phyloP scores from a whole-genome alignment of 2,797 vertebrate species.

The Rhincodon typus region DNA sequence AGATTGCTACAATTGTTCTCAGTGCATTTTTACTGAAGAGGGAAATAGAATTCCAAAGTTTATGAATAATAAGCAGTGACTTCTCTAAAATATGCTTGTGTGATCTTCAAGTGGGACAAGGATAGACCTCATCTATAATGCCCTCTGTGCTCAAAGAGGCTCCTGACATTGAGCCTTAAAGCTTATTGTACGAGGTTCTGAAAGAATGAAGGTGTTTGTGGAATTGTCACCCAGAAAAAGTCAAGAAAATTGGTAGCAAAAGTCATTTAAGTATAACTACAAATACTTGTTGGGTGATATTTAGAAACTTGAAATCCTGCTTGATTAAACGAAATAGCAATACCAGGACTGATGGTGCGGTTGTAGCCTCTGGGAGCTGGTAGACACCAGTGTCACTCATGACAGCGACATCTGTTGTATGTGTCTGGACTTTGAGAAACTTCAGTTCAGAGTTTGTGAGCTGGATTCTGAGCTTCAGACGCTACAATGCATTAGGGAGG shows the following conservation, averaged over 20 bases:
- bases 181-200: neutral
- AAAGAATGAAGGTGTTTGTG: neutral
- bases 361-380: too few species aligned
- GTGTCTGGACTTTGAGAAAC: too few species aligned
- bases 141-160: neutral
- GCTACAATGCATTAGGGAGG: too few species aligned
- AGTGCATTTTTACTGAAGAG: neutral
- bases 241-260: neutral
- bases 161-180: neutral
- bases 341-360: too few species aligned
- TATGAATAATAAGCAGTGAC: neutral
- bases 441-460: too few species aligned
- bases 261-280: neutral
- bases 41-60: neutral
- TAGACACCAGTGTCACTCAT: too few species aligned
- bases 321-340: too few species aligned
- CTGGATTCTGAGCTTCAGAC: too few species aligned
- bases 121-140: neutral
- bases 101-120: neutral
- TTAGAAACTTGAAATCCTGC: too few species aligned
- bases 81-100: neutral
- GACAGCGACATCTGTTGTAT: too few species aligned
- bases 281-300: too few species aligned
- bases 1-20: neutral
- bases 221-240: neutral